These are phyloP conservation scores for Drosophila koepferae DNA, from an alignment of 2,888 invertebrate species.

Conservation along the genomic window DNA sequence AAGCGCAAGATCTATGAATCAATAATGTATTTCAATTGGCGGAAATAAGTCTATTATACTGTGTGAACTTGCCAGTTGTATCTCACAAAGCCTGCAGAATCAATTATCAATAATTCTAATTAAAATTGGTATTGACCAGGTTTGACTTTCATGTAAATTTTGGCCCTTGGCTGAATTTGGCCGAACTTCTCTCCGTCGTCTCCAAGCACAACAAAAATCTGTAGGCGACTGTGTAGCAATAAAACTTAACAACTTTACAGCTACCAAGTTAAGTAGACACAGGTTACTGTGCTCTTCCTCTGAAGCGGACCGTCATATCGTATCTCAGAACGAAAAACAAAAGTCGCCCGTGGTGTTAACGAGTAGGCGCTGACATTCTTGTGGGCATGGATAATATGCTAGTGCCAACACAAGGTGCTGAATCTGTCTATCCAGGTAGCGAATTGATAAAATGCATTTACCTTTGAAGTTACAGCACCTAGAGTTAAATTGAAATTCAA, in stretches of 20 bases:
- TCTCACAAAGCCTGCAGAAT: conserved; percentile 7
- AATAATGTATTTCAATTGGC: conserved; percentile 3
- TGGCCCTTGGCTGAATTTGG: conserved; percentile 2
- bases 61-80: conserved; percentile 7
- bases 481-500: not conserved
- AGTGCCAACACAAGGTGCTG: not conserved
- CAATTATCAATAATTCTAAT: conserved; percentile 1
- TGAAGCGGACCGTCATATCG: conserved; percentile 20
- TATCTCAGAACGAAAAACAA: conserved; percentile 1
- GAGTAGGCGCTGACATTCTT: conserved; percentile 15
- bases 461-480: not conserved
- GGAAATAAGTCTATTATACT: conserved; percentile 29
- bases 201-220: conserved; percentile 20
- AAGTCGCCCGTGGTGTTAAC: conserved; percentile 15
- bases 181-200: not conserved
- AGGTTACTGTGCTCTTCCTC: conserved; percentile 29
- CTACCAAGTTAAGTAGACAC: conserved; percentile 44
- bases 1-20: conserved; percentile 5
- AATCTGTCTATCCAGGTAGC: not conserved
- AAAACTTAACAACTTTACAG: conserved; percentile 74
- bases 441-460: not conserved
- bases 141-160: conserved; percentile 29
- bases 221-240: conserved; percentile 62
- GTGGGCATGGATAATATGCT: conserved; percentile 12
- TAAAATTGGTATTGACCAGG: not conserved